phyloP scores from a whole-genome alignment of 2,888 invertebrate species.

The Cephalotes varians region DNA sequence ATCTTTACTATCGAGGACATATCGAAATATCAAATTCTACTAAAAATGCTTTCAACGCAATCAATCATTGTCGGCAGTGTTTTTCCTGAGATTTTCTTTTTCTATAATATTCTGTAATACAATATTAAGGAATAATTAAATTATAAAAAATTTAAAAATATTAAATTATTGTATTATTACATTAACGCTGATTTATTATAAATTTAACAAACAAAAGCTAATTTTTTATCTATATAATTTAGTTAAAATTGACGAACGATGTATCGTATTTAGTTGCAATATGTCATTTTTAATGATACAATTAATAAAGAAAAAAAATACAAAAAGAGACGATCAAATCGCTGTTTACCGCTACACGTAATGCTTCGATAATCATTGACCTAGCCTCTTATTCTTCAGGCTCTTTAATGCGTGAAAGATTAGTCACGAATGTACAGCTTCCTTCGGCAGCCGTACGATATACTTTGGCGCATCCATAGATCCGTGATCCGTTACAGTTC shows the following conservation, averaged over 20 bases:
- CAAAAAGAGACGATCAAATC: background rate
- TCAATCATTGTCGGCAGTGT: conserved; percentile 19
- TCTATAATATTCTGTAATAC: no score
- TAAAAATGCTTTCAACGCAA: conserved; percentile 27
- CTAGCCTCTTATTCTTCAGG: conserved; percentile 25
- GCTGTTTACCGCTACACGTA: conserved; percentile 19
- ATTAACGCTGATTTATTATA: background rate
- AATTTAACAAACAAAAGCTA: background rate
- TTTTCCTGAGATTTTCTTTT: conserved; percentile 23
- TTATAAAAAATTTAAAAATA: background rate
- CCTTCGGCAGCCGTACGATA: background rate
- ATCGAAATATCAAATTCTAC: conserved; percentile 25
- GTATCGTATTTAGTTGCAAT: background rate
- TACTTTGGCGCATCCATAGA: conserved; percentile 16
- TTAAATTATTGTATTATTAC: background rate
- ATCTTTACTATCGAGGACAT: conserved; percentile 24
- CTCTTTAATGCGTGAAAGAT: conserved; percentile 48
- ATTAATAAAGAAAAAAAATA: background rate
- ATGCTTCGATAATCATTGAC: conserved; percentile 16
- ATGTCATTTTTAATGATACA: background rate
- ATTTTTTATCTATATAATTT: conserved; percentile 1
- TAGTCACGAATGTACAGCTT: conserved; percentile 32
- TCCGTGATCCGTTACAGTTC: conserved; percentile 60
- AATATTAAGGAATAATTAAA: conserved; percentile 15
- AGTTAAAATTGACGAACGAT: background rate